These are phyloP conservation scores for Trogon surrucura DNA, from an alignment of 2,113 vertebrate genomes.

Conservation along the genomic window DNA sequence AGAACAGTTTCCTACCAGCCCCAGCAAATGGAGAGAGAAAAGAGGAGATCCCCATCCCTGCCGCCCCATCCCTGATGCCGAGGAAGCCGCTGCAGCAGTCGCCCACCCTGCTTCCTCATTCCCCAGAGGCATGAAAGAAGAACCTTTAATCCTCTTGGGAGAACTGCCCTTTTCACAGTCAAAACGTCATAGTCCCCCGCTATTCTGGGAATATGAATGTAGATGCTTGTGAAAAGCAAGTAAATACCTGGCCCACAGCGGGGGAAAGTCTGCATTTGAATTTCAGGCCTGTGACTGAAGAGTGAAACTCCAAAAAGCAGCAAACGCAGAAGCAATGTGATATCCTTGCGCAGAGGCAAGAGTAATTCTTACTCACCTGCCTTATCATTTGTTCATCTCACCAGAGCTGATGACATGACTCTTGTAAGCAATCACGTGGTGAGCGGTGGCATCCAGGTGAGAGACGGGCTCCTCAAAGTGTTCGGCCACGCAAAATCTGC, in stretches of 20 bases:
- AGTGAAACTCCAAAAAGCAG: background rate
- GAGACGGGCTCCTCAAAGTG: background rate
- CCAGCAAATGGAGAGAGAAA: background rate
- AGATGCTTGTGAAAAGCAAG: constrained; percentile 20
- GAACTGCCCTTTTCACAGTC: background rate
- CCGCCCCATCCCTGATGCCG: rapidly evolving
- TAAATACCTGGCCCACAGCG: background rate
- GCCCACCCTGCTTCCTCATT: background rate
- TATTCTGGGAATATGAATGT: background rate
- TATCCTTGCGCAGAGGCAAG: background rate
- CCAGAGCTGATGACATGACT: background rate
- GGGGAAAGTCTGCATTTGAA: background rate
- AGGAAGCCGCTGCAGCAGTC: background rate
- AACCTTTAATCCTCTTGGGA: background rate
- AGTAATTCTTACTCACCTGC: background rate
- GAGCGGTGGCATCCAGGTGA: background rate
- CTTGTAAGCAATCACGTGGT: background rate
- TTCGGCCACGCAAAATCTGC: background rate
- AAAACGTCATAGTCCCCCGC: background rate
- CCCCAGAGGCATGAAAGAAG: background rate
- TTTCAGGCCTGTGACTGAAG: background rate
- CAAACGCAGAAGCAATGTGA: background rate
- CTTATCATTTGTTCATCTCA: background rate
- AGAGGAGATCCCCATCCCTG: background rate
- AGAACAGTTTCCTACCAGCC: rapidly evolving